These are phyloP conservation scores for Beris chalybata DNA, from an alignment of 2,888 invertebrate species.

Conservation along the genomic window DNA sequence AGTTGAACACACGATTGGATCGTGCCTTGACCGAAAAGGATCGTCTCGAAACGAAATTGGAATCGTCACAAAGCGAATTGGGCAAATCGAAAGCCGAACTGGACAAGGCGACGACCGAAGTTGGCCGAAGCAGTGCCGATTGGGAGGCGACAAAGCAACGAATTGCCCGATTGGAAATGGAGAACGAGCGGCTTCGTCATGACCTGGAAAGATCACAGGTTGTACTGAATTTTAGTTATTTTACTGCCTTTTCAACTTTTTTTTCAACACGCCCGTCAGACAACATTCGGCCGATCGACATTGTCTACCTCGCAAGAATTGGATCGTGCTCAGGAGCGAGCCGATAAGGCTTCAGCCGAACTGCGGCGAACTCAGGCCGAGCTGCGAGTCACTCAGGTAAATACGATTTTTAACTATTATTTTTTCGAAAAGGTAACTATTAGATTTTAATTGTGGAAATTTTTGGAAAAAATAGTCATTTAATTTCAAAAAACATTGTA, in stretches of 20 bases:
- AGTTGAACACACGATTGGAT: conserved; percentile 82
- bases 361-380: conserved; percentile 87
- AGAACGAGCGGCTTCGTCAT: conserved; percentile 85
- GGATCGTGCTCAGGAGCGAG: conserved; percentile 79
- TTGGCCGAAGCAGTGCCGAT: conserved; percentile 83
- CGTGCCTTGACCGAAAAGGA: conserved; percentile 89
- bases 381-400: conserved; percentile 81
- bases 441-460: too few relatives aligned
- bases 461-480: too few relatives aligned
- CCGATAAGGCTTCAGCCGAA: conserved; percentile 83
- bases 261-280: conserved; percentile 47
- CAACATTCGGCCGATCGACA: conserved; percentile 80
- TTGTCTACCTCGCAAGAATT: conserved; percentile 81
- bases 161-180: conserved; percentile 81
- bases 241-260: too few relatives aligned
- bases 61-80: conserved; percentile 89
- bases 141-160: conserved; percentile 64
- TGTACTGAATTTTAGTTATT: conserved; percentile 6
- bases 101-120: conserved; percentile 88
- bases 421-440: too few relatives aligned
- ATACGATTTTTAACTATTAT: conserved; percentile 4
- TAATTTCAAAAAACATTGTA: too few relatives aligned
- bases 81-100: conserved; percentile 93
- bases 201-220: conserved; percentile 80
- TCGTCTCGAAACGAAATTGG: conserved; percentile 85